Conservation (phyloP, 1,140 invertebrate species). For the Coenobita brevimanus region DNA sequence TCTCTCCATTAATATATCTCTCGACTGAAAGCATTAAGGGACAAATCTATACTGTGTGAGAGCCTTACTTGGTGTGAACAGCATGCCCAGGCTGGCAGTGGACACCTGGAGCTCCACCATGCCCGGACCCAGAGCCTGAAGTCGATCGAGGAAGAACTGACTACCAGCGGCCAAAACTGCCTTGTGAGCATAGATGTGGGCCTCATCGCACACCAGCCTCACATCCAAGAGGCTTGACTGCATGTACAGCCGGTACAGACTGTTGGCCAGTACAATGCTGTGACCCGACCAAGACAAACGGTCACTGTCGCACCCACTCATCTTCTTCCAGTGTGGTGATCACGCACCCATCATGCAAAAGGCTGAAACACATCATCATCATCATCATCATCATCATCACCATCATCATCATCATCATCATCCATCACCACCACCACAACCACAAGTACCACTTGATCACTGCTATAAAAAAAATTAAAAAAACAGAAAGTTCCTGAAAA, state of each 20-base stretch:
- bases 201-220: constrained; percentile 48
- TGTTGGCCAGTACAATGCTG: constrained; percentile 46
- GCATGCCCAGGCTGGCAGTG: constrained; percentile 26
- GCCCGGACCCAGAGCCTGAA: constrained; percentile 25
- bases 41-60: too few relatives aligned
- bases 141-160: constrained; percentile 47
- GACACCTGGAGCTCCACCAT: constrained; percentile 54
- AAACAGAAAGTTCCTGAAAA: too few relatives aligned
- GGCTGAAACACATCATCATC: too few relatives aligned
- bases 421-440: too few relatives aligned
- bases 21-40: too few relatives aligned
- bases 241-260: constrained; percentile 33
- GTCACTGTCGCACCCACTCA: constrained; percentile 23
- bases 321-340: too few relatives aligned
- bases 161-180: constrained; percentile 61
- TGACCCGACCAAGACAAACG: constrained; percentile 36
- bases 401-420: too few relatives aligned
- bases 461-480: too few relatives aligned
- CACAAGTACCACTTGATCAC: too few relatives aligned
- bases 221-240: constrained; percentile 35
- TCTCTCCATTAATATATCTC: too few relatives aligned
- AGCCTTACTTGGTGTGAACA: constrained; percentile 40
- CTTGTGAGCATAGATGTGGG: constrained; percentile 55
- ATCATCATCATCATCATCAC: too few relatives aligned
- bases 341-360: too few relatives aligned